Evolutionary conservation across 2,888 invertebrate genomes (phyloP), one percentile per base, ranked within the genome.

Genomic region (Molorchus minor): DNA sequence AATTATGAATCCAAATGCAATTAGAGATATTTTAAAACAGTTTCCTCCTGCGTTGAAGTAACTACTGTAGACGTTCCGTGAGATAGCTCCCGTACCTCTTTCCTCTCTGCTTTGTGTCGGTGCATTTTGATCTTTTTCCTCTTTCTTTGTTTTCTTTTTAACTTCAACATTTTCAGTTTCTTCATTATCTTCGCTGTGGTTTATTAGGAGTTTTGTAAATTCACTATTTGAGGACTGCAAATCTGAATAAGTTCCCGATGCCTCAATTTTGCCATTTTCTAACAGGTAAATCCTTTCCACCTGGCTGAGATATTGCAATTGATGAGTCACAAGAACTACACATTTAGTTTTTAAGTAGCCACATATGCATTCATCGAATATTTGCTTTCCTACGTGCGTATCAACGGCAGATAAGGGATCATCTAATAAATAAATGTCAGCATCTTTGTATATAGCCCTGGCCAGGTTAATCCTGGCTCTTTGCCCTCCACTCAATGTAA

Each of bases 331-430:
- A 17, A 93, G 83, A 43, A 93, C 84, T 15, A 88, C 81, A 1
- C 90, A 88, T 75, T 89, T 87, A 63, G 86, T 83, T 7, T 84
- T 82, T 63, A 93, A 80, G 69, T 87, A 86, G 3, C 84, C 71
- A 19, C 71, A 83, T 46, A 92, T 84, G 73, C 91, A 93, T 72
- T 90, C 86, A 74, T 94, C 91, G 81, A 94, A 95, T 67, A 96
- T 83, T 79, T 93, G 91, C 1, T 91, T 86, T 0, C 93, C 93
- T 1, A 96, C 95, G 76, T 92, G 91, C 0, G 93, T 86, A 81
- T 96, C 96, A 3, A 96, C 95, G 0, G 95, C 95, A 63, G 93
- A 90, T 20, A 96, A 82, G 0, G 95, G 95, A 81, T 96, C 95
- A 77, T 96, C 95, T 47, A 96, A 81, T 8, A 96, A 80, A 75